Evolutionary conservation across 2,113 vertebrate species (phyloP).

Genomic region (Irena cyanogastra): DNA sequence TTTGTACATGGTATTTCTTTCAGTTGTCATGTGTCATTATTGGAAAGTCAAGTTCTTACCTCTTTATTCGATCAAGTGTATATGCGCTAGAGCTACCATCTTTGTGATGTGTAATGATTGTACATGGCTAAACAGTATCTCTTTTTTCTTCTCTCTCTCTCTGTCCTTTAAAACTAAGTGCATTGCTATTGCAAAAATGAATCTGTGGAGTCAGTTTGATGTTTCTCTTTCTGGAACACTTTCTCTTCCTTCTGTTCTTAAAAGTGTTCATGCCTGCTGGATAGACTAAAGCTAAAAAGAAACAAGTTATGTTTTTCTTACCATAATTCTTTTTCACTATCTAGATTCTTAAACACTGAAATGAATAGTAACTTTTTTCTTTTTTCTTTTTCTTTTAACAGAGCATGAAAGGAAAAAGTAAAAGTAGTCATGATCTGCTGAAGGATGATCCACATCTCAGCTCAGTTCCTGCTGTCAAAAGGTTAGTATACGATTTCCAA

Average conservation of each 20-base stretch:
- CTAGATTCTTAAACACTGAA: background rate
- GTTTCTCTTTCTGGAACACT: background rate
- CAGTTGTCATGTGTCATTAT: background rate
- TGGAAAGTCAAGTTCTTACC: background rate
- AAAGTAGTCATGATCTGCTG: slow-evolving; percentile 95
- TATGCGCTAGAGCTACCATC: background rate
- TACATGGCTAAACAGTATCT: background rate
- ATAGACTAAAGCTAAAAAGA: background rate
- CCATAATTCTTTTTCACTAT: background rate
- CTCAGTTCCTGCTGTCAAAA: slow-evolving; percentile 87
- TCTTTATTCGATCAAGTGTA: background rate
- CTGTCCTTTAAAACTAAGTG: background rate
- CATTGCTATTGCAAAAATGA: background rate
- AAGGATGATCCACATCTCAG: slow-evolving; percentile 93
- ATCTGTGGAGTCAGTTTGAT: background rate
- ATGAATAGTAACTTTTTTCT: background rate
- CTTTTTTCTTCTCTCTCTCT: background rate
- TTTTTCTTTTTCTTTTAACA: slow-evolving; percentile 44
- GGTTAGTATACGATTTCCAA: slow-evolving; percentile 64
- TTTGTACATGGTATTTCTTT: background rate
- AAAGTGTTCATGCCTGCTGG: background rate
- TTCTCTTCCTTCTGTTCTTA: background rate
- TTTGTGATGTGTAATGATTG: background rate
- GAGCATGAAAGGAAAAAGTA: slow-evolving; percentile 96
- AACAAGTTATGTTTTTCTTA: background rate